Base-by-base conservation (phyloP, 2,888 invertebrate species). In the Lepidochitona cinerea region DNA sequence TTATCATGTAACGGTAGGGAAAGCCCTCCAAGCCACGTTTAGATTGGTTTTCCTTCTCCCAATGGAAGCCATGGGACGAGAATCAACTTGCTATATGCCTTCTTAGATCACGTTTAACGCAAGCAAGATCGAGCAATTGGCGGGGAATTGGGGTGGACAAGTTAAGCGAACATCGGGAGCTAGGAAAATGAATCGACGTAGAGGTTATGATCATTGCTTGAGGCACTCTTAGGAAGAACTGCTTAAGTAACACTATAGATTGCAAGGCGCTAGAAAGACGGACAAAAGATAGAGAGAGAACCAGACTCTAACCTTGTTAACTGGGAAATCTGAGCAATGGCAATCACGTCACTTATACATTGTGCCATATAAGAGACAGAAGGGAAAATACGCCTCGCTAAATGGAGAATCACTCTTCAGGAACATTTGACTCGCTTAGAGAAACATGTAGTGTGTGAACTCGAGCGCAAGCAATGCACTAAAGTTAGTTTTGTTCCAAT, bases 401-500 rank as follows among this genome's bases (percentile, higher is more conserved):
- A 59, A 29, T 59, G 59, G 49, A 49, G 23, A 49, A 49, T 2
- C 2, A 23, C 49, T 49, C 49, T 49, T 18, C 49, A 23, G 18
- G 23, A 18, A 49, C 18, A 23, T 4, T 23, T n/a, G 2, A n/a
- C 49, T 49, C 4, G 49, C 4, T 5, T 1, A 7, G 7, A 32
- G 29, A 23, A 59, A 59, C 26, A 59, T 59, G 59, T 23, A 23
- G 59, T 4, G 18, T 12, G 59, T 59, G 18, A 23, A 59, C 12
- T 59, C 59, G 26, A 26, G 59, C 59, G 29, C 29, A 59, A 59
- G 26, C 29, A 59, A 59, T 59, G 18, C 29, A 32, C 49, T n/a
- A 59, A 59, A 59, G 59, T 59, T 59, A 59, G 59, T 59, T 59
- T 59, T 59, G 59, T 18, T 59, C 59, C 59, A 59, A 59, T 59